These are phyloP conservation scores for Pimpla rufipes DNA, from an alignment of 2,888 invertebrate species.

Conservation along the genomic window DNA sequence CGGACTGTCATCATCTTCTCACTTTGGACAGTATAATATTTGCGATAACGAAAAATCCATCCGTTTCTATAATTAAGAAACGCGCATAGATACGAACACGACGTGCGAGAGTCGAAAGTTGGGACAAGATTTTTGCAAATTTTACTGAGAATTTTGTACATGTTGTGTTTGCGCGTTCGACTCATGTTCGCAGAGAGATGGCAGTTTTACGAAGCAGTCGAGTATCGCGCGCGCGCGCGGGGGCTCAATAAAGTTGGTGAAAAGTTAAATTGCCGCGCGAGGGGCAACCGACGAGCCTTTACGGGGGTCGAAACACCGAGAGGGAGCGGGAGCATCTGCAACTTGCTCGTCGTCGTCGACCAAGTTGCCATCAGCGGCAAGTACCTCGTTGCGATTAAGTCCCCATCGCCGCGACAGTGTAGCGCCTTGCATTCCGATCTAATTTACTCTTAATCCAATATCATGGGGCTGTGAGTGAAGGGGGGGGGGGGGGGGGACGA, in stretches of 20 bases:
- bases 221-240: not conserved
- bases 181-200: slow-evolving; percentile 26
- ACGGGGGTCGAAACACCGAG: not conserved
- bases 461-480: slow-evolving; percentile 32
- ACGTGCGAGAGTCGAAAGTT: no score
- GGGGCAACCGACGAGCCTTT: not conserved
- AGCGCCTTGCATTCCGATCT: slow-evolving; percentile 51
- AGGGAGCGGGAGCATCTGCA: slow-evolving; percentile 15
- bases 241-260: slow-evolving; percentile 46
- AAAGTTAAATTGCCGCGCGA: slow-evolving; percentile 57
- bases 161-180: not conserved
- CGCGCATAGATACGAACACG: no score
- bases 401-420: slow-evolving; percentile 47
- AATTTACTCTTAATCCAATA: slow-evolving; percentile 64
- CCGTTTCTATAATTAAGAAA: no score
- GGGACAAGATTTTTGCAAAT: no score
- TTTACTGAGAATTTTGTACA: not conserved
- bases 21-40: no score
- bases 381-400: slow-evolving; percentile 60
- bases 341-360: slow-evolving; percentile 4
- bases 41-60: no score
- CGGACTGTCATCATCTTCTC: no score
- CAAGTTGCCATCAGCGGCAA: slow-evolving; percentile 31
- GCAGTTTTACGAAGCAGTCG: not conserved
- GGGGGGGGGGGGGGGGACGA: not conserved